Evolutionary conservation across 1,140 invertebrate species (phyloP).

Genomic region (Chrysomallon squamiferum): DNA sequence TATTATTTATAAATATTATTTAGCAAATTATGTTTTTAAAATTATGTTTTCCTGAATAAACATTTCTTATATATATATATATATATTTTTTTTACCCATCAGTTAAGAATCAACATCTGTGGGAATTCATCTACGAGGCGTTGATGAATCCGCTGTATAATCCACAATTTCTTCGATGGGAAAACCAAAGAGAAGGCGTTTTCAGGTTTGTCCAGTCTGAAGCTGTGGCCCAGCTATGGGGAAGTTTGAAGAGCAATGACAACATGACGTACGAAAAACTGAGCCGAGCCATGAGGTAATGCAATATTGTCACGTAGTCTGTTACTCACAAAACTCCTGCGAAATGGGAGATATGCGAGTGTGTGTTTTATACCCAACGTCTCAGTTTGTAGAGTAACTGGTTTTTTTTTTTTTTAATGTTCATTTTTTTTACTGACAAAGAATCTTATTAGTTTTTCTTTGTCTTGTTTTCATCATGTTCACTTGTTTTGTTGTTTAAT

Average conservation of each 20-base stretch:
- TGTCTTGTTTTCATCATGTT: too few species aligned
- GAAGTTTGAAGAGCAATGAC: conserved; percentile 82
- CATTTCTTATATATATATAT: too few species aligned
- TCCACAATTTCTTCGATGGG: conserved; percentile 76
- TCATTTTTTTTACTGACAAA: too few species aligned
- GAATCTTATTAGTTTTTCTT: too few species aligned
- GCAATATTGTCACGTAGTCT: neutral
- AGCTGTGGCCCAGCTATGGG: conserved; percentile 88
- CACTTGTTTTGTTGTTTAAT: too few species aligned
- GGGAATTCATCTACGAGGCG: conserved; percentile 60
- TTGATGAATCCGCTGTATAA: conserved; percentile 55
- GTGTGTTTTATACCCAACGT: neutral
- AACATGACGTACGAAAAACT: conserved; percentile 95
- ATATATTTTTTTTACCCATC: conserved; percentile 14
- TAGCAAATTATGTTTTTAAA: too few species aligned
- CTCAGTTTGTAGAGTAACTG: too few species aligned
- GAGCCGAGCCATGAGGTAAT: conserved; percentile 88
- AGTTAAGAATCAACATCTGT: conserved; percentile 58
- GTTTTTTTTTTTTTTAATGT: too few species aligned
- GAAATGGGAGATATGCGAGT: neutral
- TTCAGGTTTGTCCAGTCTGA: conserved; percentile 88
- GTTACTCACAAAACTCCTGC: neutral
- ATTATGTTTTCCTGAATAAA: too few species aligned
- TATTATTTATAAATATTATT: too few species aligned
- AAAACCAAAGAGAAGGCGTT: conserved; percentile 82